Conservation (phyloP, 2,113 vertebrate species). For the Phylloscopus trochiloides region DNA sequence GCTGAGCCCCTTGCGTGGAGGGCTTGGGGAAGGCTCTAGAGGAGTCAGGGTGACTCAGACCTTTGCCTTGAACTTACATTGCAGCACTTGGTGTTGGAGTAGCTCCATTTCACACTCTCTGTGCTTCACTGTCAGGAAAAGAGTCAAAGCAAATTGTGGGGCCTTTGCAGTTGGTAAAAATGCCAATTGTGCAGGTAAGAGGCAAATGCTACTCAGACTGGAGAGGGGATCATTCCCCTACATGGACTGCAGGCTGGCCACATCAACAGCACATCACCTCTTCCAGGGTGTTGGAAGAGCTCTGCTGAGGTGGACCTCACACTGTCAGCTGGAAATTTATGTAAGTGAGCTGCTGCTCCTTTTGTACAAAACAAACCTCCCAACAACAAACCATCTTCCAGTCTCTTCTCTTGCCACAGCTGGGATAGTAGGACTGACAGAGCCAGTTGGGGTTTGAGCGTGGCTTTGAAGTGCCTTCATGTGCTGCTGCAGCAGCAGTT, state of each 20-base stretch:
- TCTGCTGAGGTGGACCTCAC: neutral
- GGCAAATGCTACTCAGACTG: neutral
- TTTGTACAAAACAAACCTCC: accelerated
- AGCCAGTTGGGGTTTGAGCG: accelerated
- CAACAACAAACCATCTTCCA: neutral
- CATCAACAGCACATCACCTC: no score
- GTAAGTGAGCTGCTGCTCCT: neutral
- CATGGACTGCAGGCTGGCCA: accelerated
- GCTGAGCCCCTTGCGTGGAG: neutral
- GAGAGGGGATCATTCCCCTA: neutral
- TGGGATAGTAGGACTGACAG: neutral
- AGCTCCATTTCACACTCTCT: accelerated
- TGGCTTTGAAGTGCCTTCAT: neutral
- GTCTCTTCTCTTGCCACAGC: neutral
- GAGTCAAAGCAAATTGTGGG: neutral
- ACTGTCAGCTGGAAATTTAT: neutral
- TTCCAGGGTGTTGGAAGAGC: neutral
- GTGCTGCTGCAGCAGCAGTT: neutral
- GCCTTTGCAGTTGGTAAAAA: neutral
- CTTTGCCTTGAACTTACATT: neutral
- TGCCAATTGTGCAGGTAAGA: neutral
- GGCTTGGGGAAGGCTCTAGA: no score
- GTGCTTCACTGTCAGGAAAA: neutral
- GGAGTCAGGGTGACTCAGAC: neutral
- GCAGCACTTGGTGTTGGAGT: neutral